Evolutionary conservation across 1,140 invertebrate species (phyloP).

Genomic region (Lepidostoma basale): DNA sequence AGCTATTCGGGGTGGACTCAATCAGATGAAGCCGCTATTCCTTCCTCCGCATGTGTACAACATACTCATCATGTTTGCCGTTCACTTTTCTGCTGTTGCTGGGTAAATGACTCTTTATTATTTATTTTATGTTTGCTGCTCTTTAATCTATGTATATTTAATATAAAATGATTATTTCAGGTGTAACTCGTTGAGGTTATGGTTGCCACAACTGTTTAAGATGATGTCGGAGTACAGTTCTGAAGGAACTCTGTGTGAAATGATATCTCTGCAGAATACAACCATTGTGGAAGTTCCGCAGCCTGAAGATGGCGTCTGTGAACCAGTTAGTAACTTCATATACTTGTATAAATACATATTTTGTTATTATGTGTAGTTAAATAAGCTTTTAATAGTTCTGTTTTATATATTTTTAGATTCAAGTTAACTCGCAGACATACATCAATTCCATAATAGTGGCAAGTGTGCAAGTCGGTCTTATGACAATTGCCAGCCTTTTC

Average conservation of each 20-base stretch:
- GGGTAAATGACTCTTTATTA: too few species aligned
- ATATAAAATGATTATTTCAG: conserved; percentile 19
- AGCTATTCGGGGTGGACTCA: conserved; percentile 18
- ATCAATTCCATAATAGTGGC: too few species aligned
- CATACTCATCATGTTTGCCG: conserved; percentile 24
- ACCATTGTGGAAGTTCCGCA: conserved; percentile 10
- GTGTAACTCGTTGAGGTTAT: conserved; percentile 34
- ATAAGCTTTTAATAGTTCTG: too few species aligned
- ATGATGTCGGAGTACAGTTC: conserved; percentile 38
- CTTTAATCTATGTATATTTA: too few species aligned
- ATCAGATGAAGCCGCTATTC: conserved; percentile 31
- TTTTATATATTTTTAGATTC: too few species aligned
- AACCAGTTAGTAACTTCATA: conserved; percentile 36
- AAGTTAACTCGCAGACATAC: too few species aligned
- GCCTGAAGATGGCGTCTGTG: conserved; percentile 22
- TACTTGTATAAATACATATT: too few species aligned
- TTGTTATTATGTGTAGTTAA: too few species aligned
- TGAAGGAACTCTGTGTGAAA: conserved; percentile 32
- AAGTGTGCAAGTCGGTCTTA: too few species aligned
- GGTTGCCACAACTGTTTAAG: conserved; percentile 43
- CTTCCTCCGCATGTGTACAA: conserved; percentile 5
- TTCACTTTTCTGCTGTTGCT: too few species aligned
- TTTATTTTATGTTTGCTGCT: too few species aligned
- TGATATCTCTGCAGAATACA: conserved; percentile 36
- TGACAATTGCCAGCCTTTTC: too few species aligned